Conservation (phyloP, 2,113 vertebrate genomes). For the Psettodes erumei region DNA sequence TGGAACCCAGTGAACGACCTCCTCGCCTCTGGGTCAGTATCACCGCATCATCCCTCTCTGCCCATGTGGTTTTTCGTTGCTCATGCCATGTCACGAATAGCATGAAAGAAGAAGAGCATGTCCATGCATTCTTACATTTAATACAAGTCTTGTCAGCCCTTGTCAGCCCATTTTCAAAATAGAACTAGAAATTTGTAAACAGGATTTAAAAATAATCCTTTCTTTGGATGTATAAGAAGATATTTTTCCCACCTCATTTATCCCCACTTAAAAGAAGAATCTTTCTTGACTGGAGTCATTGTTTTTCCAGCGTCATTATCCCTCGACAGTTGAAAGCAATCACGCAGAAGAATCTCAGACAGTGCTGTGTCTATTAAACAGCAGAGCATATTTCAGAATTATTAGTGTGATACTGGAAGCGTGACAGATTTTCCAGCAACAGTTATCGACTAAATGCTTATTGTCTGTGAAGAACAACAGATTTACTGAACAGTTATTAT, state of each 20-base stretch:
- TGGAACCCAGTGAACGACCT: conserved; percentile 99
- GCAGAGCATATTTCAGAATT: neutral
- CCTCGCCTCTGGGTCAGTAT: conserved; percentile 93
- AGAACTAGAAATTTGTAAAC: neutral
- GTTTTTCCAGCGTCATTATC: neutral
- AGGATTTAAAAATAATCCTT: neutral
- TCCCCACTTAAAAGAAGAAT: neutral
- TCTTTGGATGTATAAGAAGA: neutral
- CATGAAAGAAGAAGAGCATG: too few species aligned
- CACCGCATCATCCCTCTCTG: neutral
- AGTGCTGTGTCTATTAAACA: neutral
- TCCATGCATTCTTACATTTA: neutral
- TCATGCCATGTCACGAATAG: neutral
- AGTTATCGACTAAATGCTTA: neutral
- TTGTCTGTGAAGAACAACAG: neutral
- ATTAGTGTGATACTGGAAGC: neutral
- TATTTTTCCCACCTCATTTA: neutral
- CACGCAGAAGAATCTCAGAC: neutral
- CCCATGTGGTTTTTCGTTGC: neutral
- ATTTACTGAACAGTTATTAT: neutral
- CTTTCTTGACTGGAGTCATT: conserved; percentile 11
- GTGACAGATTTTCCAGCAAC: neutral
- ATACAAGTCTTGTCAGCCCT: neutral
- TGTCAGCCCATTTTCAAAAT: neutral
- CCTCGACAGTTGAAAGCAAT: neutral